Evolutionary conservation across 2,888 invertebrate species (phyloP).

Genomic region (Drosophila atripex): DNA sequence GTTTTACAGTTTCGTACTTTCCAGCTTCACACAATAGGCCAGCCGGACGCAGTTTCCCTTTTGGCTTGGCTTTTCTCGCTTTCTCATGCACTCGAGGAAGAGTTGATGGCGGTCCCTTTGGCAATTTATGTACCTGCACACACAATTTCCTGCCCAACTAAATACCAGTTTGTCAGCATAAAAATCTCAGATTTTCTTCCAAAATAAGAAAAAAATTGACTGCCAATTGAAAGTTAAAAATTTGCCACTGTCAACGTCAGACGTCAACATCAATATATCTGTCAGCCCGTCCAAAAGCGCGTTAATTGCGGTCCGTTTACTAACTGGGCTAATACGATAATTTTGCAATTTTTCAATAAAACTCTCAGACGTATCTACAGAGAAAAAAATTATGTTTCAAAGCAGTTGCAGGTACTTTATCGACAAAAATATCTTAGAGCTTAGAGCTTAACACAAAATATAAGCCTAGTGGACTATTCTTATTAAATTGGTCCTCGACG

Average conservation of each 20-base stretch:
- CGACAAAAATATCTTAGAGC: too few relatives aligned
- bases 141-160: constrained; percentile 22
- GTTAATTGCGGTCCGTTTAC: constrained; percentile 55
- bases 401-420: neutral
- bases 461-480: too few relatives aligned
- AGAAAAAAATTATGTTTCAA: neutral
- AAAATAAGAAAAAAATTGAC: constrained; percentile 14
- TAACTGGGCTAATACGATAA: constrained; percentile 66
- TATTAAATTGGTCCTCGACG: too few relatives aligned
- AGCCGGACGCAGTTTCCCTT: constrained; percentile 33
- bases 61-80: constrained; percentile 52
- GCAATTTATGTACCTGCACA: constrained; percentile 34
- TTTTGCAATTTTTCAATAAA: constrained; percentile 69
- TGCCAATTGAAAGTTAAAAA: constrained; percentile 46
- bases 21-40: constrained; percentile 48
- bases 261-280: constrained; percentile 43
- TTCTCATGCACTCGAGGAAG: constrained; percentile 64
- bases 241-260: constrained; percentile 55
- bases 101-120: constrained; percentile 35
- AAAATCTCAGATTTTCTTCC: constrained; percentile 3
- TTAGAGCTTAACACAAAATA: too few relatives aligned
- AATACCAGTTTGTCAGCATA: constrained; percentile 35
- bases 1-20: constrained; percentile 33
- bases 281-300: constrained; percentile 47
- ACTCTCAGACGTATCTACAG: constrained; percentile 22